Evolutionary conservation across 2,113 vertebrate genomes (phyloP), one percentile per base, ranked within the genome.

Genomic region (Pagrus major): DNA sequence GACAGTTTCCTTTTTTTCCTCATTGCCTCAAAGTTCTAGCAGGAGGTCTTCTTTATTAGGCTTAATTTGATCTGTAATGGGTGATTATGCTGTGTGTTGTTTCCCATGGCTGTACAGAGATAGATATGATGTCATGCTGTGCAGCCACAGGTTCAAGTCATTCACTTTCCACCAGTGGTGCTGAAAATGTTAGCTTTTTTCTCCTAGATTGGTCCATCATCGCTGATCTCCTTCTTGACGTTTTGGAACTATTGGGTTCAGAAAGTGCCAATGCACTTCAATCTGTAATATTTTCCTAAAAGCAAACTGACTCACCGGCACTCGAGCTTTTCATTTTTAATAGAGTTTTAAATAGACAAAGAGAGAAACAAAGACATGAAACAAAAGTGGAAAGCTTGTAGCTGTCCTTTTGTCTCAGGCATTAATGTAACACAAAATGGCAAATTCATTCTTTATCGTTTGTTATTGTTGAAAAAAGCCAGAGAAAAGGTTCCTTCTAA

Each of bases 1-100:
- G 75, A 66, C 9, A 55, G 6, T 81, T 84, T 90, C 27, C 12
- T 27, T 65, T 54, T 82, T 85, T 90, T 46, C 15, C 23, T 72
- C 55, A 60, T 39, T 61, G 25, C 39, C 27, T 76, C 65, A 67
- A 20, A 71, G 75, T 81, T 25, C 64, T 52, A 35, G 39, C 76
- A 79, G 23, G 54, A n/a, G 41, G 49, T 78, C 73, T 73, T 75
- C 56, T 56, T 64, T 76, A 91, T 83, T 49, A 71, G 83, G 72
- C 71, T 85, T 83, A 76, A 84, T 85, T 83, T 74, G 77, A 83
- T 88, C 74, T 54, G 56, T 85, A 29, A 54, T 47, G 51, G 80
- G 61, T 71, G 73, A 86, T 87, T 80, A 80, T 76, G 35, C 73
- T 86, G 74, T 79, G 56, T 68, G 66, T 76, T 69, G 68, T 73